These are phyloP conservation scores for Machaerirhynchus nigripectus DNA, from an alignment of 2,113 vertebrate genomes.

Conservation along the genomic window DNA sequence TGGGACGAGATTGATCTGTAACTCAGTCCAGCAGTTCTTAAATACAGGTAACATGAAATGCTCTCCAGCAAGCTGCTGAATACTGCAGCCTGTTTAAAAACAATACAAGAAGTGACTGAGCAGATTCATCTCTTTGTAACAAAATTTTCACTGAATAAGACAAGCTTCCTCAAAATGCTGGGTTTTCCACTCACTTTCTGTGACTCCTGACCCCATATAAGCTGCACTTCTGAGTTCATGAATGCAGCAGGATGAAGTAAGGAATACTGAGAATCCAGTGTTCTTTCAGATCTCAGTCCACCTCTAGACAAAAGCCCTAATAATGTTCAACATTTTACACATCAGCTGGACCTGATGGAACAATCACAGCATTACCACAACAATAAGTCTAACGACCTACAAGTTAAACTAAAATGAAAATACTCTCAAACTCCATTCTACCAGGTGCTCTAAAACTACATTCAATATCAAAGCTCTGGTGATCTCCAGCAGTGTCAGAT, in stretches of 20 bases:
- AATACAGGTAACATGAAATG: conserved; percentile 1
- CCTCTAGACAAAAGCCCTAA: background rate
- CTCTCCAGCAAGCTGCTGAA: conserved; percentile 25
- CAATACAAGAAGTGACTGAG: background rate
- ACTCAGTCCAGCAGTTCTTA: conserved; percentile 25
- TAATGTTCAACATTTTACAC: background rate
- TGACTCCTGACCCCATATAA: background rate
- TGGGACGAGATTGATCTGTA: conserved; percentile 4
- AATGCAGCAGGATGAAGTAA: background rate
- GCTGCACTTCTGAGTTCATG: background rate
- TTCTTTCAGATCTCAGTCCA: background rate
- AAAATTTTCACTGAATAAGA: background rate
- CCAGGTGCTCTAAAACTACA: background rate
- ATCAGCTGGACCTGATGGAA: background rate
- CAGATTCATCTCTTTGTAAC: background rate
- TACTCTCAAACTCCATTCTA: background rate
- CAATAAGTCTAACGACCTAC: background rate
- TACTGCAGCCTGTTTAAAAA: background rate
- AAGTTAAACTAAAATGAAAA: background rate
- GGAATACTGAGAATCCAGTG: background rate
- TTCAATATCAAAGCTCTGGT: background rate
- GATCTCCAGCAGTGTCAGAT: background rate
- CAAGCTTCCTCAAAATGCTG: background rate
- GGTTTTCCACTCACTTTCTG: background rate
- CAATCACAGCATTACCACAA: rapidly evolving